Percentiles rank a stretch among this genome's conserved stretches.
Evolutionary conservation across 2,113 vertebrate genomes (phyloP).

Genomic region (Crotophaga sulcirostris): DNA sequence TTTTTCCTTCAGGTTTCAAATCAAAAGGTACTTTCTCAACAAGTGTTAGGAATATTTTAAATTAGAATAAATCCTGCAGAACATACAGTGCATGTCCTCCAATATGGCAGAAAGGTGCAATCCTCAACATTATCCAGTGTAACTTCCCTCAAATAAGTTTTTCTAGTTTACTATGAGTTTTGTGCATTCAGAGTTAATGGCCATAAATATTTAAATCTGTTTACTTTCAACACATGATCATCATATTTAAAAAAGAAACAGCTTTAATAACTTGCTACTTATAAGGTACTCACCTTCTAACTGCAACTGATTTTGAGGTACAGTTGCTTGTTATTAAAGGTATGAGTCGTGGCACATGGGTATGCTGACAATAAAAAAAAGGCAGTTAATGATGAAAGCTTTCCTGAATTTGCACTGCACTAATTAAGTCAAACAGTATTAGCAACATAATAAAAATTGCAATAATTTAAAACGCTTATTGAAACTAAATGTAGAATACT

Average conservation of each 20-base stretch:
- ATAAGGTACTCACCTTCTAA: slow-evolving; percentile 84
- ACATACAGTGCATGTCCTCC: neutral
- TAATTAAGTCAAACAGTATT: neutral
- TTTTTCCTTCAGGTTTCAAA: neutral
- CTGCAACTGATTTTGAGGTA: slow-evolving; percentile 95
- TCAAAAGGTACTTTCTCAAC: neutral
- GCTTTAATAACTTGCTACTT: neutral
- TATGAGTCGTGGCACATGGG: slow-evolving; percentile 94
- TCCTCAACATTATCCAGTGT: neutral
- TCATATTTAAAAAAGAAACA: neutral
- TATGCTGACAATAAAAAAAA: slow-evolving; percentile 80
- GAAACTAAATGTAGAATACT: neutral
- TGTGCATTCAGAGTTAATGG: neutral
- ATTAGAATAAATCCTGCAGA: neutral
- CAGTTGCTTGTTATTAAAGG: slow-evolving; percentile 98
- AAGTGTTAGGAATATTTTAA: neutral
- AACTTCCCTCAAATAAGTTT: neutral
- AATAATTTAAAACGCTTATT: neutral
- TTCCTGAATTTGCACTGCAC: neutral
- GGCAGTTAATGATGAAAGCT: neutral
- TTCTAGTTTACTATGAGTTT: neutral
- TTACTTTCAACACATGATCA: neutral
- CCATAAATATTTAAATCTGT: neutral
- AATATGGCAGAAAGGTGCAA: neutral
- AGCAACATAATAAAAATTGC: neutral